Conservation (phyloP, 2,113 vertebrate species). For the Coptodon bakossiorum region DNA sequence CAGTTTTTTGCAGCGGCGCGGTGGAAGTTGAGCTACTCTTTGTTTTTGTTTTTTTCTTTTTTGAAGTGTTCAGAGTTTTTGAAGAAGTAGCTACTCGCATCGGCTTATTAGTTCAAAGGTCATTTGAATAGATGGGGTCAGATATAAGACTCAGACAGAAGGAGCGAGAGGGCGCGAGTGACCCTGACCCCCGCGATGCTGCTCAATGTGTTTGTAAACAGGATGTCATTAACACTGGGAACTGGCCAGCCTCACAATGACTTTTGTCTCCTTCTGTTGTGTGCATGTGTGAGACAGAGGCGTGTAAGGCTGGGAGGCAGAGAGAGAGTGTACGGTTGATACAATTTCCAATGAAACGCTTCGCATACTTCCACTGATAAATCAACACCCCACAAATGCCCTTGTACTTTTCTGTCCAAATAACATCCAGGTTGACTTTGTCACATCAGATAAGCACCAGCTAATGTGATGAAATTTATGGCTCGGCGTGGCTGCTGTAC, state of each 20-base stretch:
- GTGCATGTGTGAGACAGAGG: neutral
- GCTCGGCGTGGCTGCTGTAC: slow-evolving; percentile 38
- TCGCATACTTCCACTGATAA: slow-evolving; percentile 37
- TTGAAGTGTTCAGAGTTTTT: neutral
- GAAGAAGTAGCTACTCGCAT: neutral
- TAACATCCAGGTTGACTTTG: slow-evolving; percentile 63
- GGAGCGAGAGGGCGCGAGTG: slow-evolving; percentile 57
- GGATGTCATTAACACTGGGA: slow-evolving; percentile 97
- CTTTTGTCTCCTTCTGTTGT: slow-evolving; percentile 37
- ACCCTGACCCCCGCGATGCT: slow-evolving; percentile 85
- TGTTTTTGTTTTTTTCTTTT: neutral
- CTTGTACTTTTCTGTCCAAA: slow-evolving; percentile 38
- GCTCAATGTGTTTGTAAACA: slow-evolving; percentile 89
- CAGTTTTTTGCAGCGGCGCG: neutral
- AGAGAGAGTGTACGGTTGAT: slow-evolving; percentile 9
- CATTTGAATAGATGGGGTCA: slow-evolving; percentile 61
- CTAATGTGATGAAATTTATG: slow-evolving; percentile 59
- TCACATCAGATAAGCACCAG: slow-evolving; percentile 63
- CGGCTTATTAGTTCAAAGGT: slow-evolving; percentile 52
- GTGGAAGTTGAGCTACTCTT: neutral
- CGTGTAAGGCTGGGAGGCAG: neutral
- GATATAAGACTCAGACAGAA: slow-evolving; percentile 75
- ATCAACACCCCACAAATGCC: slow-evolving; percentile 32
- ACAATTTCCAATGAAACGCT: slow-evolving; percentile 51
- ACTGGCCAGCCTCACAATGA: slow-evolving; percentile 83